Evolutionary conservation across 2,888 invertebrate species (phyloP).

Genomic region (Plemyria rubiginata): DNA sequence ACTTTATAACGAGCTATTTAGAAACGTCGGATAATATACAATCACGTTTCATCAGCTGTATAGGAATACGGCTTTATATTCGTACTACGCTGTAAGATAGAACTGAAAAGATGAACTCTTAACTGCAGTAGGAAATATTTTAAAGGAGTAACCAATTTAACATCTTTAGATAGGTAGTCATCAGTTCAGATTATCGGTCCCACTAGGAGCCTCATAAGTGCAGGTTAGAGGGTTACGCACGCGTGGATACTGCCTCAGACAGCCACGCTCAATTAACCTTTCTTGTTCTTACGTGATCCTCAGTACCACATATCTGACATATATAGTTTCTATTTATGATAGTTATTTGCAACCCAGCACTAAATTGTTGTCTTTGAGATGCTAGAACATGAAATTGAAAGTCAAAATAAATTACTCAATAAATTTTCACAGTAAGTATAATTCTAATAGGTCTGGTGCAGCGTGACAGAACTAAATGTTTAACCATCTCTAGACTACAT

Average conservation of each 20-base stretch:
- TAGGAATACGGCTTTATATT: too few relatives aligned
- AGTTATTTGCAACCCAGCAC: background rate
- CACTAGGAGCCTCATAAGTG: constrained; percentile 30
- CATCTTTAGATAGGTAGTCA: background rate
- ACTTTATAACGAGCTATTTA: constrained; percentile 16
- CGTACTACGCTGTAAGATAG: too few relatives aligned
- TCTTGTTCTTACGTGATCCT: constrained; percentile 31
- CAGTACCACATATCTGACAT: constrained; percentile 33
- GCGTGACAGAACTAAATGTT: too few relatives aligned
- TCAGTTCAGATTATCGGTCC: constrained; percentile 5
- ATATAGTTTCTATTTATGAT: constrained; percentile 1
- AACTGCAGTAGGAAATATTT: too few relatives aligned
- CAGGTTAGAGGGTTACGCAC: constrained; percentile 38
- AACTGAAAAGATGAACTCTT: too few relatives aligned
- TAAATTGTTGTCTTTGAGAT: background rate
- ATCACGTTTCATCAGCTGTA: too few relatives aligned
- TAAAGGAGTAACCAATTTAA: too few relatives aligned
- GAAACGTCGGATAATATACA: background rate
- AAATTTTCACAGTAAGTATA: too few relatives aligned
- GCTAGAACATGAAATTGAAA: background rate
- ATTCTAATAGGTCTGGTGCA: too few relatives aligned
- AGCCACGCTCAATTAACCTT: constrained; percentile 48
- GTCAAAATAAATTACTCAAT: background rate
- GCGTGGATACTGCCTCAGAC: constrained; percentile 30
- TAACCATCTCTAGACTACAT: too few relatives aligned